Evolutionary conservation across 2,888 invertebrate species (phyloP).

Genomic region (Diloba caeruleocephala): DNA sequence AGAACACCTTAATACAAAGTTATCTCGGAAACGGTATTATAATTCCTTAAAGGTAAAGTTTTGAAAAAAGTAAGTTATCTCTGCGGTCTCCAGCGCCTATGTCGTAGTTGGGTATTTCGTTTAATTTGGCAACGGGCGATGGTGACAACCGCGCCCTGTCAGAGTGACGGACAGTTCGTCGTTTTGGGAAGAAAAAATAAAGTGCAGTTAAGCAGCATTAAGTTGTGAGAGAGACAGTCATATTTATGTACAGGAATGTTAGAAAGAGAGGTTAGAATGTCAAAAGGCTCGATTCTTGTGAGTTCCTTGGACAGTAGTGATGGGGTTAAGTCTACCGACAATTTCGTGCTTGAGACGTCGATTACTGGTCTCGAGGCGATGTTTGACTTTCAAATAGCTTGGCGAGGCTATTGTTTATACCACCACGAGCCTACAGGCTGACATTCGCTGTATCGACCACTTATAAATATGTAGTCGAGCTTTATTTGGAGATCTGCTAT

Average conservation of each 20-base stretch:
- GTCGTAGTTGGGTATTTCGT: constrained; percentile 70
- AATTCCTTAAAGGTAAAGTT: constrained; percentile 67
- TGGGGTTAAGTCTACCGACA: constrained; percentile 66
- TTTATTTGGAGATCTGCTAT: constrained; percentile 75
- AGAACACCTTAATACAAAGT: constrained; percentile 65
- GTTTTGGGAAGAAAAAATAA: constrained; percentile 66
- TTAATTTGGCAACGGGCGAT: constrained; percentile 78
- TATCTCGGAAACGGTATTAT: constrained; percentile 64
- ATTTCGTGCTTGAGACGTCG: constrained; percentile 79
- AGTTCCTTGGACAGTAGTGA: constrained; percentile 67
- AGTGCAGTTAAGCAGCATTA: constrained; percentile 66
- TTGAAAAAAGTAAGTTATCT: constrained; percentile 65
- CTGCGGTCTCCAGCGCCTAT: constrained; percentile 67
- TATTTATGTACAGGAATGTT: constrained; percentile 31
- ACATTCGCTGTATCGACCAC: constrained; percentile 69
- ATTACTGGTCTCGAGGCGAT: constrained; percentile 71
- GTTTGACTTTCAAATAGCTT: constrained; percentile 79
- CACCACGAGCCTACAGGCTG: constrained; percentile 67
- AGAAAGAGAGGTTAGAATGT: constrained; percentile 61
- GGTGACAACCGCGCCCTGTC: constrained; percentile 72
- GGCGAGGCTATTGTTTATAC: constrained; percentile 72
- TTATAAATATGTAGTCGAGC: constrained; percentile 77
- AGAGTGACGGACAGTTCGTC: constrained; percentile 68
- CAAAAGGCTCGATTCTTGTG: constrained; percentile 64
- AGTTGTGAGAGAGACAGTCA: constrained; percentile 58